Evolutionary conservation across 2,797 vertebrate genomes (phyloP).

Genomic region (Oreonectes daqikongensis): DNA sequence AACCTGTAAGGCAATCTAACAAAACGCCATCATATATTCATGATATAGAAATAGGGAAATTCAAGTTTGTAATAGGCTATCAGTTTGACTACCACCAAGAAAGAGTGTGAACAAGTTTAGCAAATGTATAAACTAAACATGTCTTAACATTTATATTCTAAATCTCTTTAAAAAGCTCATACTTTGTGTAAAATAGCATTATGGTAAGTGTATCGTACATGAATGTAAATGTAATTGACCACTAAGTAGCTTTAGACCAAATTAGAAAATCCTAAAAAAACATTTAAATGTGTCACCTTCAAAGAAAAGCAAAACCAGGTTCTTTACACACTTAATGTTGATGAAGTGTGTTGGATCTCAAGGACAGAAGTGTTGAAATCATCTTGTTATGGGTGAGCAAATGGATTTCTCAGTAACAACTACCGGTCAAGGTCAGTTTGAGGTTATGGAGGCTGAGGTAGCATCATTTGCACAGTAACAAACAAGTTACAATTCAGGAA

Average conservation of each 20-base stretch:
- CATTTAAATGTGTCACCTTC: neutral
- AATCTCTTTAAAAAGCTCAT: no score
- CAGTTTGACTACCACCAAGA: neutral
- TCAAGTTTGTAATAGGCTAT: neutral
- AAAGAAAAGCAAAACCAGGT: neutral
- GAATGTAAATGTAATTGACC: no score
- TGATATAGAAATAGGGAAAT: neutral
- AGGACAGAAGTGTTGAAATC: neutral
- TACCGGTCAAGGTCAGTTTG: neutral
- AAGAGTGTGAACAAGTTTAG: no score
- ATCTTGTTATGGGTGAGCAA: neutral
- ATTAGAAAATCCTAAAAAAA: no score
- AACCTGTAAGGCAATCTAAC: neutral
- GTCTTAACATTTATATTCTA: no score
- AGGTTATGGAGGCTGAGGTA: neutral
- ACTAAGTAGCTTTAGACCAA: neutral
- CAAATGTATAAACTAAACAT: no score
- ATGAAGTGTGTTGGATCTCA: neutral
- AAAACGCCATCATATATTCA: neutral
- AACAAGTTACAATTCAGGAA: neutral
- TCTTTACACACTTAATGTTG: neutral
- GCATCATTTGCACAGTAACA: neutral
- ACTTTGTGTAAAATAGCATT: neutral
- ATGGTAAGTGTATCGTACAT: neutral
- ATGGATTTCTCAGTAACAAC: constrained; percentile 7